Base-by-base conservation (phyloP, 2,797 vertebrate species). In the Sandelia bainsii region DNA sequence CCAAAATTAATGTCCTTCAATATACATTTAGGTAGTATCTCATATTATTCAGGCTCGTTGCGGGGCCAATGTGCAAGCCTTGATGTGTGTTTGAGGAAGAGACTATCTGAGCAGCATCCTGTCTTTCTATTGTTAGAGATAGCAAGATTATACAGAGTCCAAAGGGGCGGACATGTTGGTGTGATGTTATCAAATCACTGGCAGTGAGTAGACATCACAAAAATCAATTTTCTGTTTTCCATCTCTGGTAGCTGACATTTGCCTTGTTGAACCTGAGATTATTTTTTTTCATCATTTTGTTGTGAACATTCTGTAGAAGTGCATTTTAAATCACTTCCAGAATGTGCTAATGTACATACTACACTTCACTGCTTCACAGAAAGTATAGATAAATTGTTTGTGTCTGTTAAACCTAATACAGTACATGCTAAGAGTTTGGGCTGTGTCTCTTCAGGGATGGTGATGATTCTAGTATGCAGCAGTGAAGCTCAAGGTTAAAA, bases 401-500 rank as follows among this genome's bases (percentile, higher is more conserved):
- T 48, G 19, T 7, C 9, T 27, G 13, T 69, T 68, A 52, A 44
- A 58, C 10, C 8, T 49, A 12, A 62, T 42, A 11, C 29, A 32
- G 29, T 32, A 32, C 16, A 34, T 56, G 14, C 27, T 51, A 8
- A 61, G 14, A 48, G 11, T 67, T 57, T 16, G n/a, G 34, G 14
- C 17, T 27, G n/a, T 27, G 49, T 61, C 40, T 8, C 37, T 19
- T 65, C 60, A 29, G 37, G 32, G 51, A 40, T 45, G 40, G 14
- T 13, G 50, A 57, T 72, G 25, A 58, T 68, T 67, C 20, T 52
- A 39, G 10, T 51, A 59, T 49, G 62, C 62, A 32, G 20, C 27
- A 4, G 52, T 40, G 51, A 17, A 45, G 45, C 44, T 81, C 70
- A 88, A 90, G 75, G 86, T 86, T 64, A 81, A 84, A 80, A 84